Percentiles rank a stretch among this genome's conserved stretches.
phyloP scores from a whole-genome alignment of 2,888 invertebrate species.

The Marronus borbonicus region DNA sequence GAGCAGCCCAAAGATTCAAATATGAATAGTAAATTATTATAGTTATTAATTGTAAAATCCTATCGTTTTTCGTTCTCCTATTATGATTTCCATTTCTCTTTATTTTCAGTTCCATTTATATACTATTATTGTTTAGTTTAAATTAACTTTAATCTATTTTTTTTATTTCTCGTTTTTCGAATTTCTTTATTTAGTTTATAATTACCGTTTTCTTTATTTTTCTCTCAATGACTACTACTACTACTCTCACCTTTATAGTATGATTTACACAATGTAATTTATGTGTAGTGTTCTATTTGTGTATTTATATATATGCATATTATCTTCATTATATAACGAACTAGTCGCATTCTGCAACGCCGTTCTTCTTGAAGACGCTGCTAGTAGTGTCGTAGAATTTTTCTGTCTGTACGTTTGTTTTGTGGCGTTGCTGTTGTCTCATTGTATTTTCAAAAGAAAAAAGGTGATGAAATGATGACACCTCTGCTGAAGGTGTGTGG shows the following conservation, averaged over 20 bases:
- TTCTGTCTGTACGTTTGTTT: slow-evolving; percentile 58
- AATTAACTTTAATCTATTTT: slow-evolving; percentile 46
- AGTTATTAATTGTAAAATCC: slow-evolving; percentile 63
- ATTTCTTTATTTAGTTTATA: slow-evolving; percentile 53
- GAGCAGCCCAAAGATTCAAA: slow-evolving; percentile 56
- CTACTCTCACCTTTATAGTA: slow-evolving; percentile 46
- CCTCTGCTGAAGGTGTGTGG: too few species aligned
- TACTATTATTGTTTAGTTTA: not conserved
- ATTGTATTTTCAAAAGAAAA: slow-evolving; percentile 54
- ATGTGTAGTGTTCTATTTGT: slow-evolving; percentile 68
- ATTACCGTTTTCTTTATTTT: slow-evolving; percentile 30
- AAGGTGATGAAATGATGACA: slow-evolving; percentile 16
- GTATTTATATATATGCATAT: slow-evolving; percentile 60
- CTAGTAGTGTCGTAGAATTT: slow-evolving; percentile 49
- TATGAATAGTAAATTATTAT: slow-evolving; percentile 58
- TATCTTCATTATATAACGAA: slow-evolving; percentile 56
- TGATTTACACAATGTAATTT: slow-evolving; percentile 61
- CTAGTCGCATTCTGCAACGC: slow-evolving; percentile 66
- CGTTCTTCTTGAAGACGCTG: slow-evolving; percentile 55
- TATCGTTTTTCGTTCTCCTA: slow-evolving; percentile 53
- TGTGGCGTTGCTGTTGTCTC: slow-evolving; percentile 62
- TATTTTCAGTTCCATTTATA: not conserved
- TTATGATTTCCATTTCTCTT: slow-evolving; percentile 19
- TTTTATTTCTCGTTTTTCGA: slow-evolving; percentile 59
- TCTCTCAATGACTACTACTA: slow-evolving; percentile 35